phyloP scores from a whole-genome alignment of 2,797 vertebrate species.

The Leptatherina wallacei region DNA sequence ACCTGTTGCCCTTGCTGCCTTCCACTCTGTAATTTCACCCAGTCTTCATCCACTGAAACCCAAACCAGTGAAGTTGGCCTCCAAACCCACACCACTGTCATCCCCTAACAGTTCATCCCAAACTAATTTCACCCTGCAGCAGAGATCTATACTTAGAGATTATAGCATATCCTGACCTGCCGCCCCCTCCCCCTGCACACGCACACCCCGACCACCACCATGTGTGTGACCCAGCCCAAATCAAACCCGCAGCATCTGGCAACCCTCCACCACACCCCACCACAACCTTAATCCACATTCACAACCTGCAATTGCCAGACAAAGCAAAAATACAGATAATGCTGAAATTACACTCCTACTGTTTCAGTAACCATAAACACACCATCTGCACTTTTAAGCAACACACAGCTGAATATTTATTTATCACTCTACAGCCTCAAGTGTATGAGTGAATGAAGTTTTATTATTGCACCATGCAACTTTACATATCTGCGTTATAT shows the following conservation, averaged over 20 bases:
- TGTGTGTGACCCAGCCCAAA: conserved; percentile 34
- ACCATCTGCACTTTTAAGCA: background rate
- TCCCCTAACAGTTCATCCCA: conserved; percentile 25
- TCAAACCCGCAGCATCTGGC: conserved; percentile 34
- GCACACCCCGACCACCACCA: background rate
- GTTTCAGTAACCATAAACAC: background rate
- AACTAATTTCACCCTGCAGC: conserved; percentile 31
- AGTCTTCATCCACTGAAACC: conserved; percentile 34
- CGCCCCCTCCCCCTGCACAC: background rate
- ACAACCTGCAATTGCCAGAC: conserved; percentile 28
- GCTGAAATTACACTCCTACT: conserved; percentile 7
- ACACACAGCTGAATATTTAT: background rate
- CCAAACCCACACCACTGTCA: conserved; percentile 26
- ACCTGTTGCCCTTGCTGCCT: background rate
- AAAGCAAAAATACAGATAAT: conserved; percentile 29
- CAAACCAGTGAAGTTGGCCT: conserved; percentile 21
- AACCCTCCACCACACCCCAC: conserved; percentile 25
- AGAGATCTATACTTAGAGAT: conserved; percentile 21
- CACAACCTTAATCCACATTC: conserved; percentile 24
- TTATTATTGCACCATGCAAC: background rate
- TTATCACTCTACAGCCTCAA: background rate
- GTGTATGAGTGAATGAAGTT: background rate
- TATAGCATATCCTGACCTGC: background rate
- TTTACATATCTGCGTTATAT: background rate
- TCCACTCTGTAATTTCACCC: conserved; percentile 40